phyloP scores from a whole-genome alignment of 53 echinoderm and acorn worm species.

The Paracentrotus lividus region DNA sequence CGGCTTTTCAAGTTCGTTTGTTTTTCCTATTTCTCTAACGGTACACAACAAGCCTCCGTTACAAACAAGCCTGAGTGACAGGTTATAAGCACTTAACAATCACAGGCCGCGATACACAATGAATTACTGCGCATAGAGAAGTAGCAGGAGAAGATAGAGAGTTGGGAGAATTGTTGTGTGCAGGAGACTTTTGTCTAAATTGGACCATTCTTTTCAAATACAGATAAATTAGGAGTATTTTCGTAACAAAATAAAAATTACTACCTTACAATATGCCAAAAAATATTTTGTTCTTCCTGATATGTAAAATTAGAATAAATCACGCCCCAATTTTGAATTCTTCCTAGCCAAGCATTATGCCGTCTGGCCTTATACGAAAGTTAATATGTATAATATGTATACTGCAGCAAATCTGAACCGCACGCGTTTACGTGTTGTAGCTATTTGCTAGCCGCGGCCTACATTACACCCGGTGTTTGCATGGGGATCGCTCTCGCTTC shows the following conservation, averaged over 20 bases:
- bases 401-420: conserved; percentile 23
- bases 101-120: conserved; percentile 33
- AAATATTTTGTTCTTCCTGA: not conserved
- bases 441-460: conserved; percentile 33
- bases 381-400: conserved; percentile 48
- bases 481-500: not conserved
- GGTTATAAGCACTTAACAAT: conserved; percentile 9
- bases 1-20: not conserved
- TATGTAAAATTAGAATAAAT: not conserved
- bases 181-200: not conserved
- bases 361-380: conserved; percentile 44
- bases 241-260: too few species aligned
- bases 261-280: too few species aligned
- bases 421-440: conserved; percentile 22
- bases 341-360: conserved; percentile 59
- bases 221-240: not conserved
- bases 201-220: too few species aligned
- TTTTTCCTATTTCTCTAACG: not conserved
- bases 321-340: not conserved
- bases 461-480: conserved; percentile 2
- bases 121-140: conserved; percentile 52
- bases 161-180: conserved; percentile 55
- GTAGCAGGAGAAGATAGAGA: not conserved
- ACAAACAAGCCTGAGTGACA: conserved; percentile 27
- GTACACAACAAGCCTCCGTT: not conserved